Evolutionary conservation across 1,140 invertebrate species (phyloP), one percentile per base, ranked within the genome.

Genomic region (Lethrus apterus): DNA sequence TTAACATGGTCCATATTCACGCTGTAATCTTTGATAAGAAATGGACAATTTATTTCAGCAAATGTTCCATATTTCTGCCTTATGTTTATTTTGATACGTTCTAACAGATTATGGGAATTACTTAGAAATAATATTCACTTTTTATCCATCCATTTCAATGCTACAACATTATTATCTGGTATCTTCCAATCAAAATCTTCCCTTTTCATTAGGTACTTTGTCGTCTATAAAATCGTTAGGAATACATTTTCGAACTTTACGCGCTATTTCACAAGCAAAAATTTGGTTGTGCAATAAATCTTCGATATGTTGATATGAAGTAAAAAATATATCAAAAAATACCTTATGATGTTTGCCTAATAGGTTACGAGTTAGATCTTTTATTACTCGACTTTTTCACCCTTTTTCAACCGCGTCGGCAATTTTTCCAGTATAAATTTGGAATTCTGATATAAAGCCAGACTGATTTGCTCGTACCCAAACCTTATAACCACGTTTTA

Each of bases 301-400:
- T 23, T 64, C 29, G 48, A 70, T 41, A 4, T 70, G 46, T 31
- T 48, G 44, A 44, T 66, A 46, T 44, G 54, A 57, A 44, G 54
- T 60, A 54, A 70, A 70, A 64, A 53, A 69, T 59, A 69, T 70
- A 46, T 71, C 66, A 54, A 69, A 68, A 52, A 55, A 62, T 18
- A 70, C 50, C 18, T 40, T 13, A 46, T 58, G 48, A 17, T 41
- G 35, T 23, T 61, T 57, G 45, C 60, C 54, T 51, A 51, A 44
- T 47, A 61, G 52, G n/a, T 7, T n/a, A 7, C 23, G 5, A 26
- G 23, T 26, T 7, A 26, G 23, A n/a, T 38, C 35, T 38, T 18
- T 38, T 10, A 20, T 19, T 4, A 38, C 35, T 38, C 35, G 17
- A 15, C 35, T 18, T n/a, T 19, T 19, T 2, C 17, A 38, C n/a